Percentiles rank a stretch among this genome's conserved stretches.
phyloP scores from a whole-genome alignment of 2,888 invertebrate genomes.

The Subacronicta megacephala region DNA sequence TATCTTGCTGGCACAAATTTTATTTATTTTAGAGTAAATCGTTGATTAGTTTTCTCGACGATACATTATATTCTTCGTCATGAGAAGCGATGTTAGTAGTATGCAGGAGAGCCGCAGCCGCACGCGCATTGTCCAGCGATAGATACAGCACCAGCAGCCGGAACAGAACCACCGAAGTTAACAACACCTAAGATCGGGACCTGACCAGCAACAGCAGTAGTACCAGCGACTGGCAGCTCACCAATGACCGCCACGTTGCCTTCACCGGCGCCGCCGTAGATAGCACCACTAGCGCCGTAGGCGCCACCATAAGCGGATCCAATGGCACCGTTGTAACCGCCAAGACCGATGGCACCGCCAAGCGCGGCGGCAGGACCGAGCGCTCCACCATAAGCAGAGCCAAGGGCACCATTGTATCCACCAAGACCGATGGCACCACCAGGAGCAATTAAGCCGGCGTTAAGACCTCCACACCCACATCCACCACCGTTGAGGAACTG shows the following conservation, averaged over 20 bases:
- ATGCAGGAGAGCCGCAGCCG: constrained; percentile 26
- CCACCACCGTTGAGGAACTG: constrained; percentile 20
- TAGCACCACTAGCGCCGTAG: constrained; percentile 8
- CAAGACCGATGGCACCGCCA: background rate
- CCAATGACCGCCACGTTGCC: constrained; percentile 48
- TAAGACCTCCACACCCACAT: background rate
- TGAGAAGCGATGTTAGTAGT: background rate
- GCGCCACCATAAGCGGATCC: background rate
- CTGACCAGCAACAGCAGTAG: constrained; percentile 57
- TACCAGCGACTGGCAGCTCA: constrained; percentile 57
- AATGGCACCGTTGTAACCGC: background rate
- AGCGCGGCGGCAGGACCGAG: no score
- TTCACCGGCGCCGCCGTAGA: constrained; percentile 45
- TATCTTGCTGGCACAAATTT: no score
- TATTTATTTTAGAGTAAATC: no score
- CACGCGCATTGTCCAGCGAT: constrained; percentile 68
- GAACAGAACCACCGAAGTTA: constrained; percentile 62
- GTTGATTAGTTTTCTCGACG: no score
- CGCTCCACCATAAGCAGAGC: background rate
- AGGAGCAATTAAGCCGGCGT: background rate
- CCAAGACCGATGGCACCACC: background rate
- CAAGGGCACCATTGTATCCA: background rate
- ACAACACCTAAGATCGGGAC: constrained; percentile 62
- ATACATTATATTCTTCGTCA: background rate
- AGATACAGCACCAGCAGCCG: constrained; percentile 67